Base-by-base conservation (phyloP, 2,888 invertebrate genomes). In the Pycnomerus fuliginosus region DNA sequence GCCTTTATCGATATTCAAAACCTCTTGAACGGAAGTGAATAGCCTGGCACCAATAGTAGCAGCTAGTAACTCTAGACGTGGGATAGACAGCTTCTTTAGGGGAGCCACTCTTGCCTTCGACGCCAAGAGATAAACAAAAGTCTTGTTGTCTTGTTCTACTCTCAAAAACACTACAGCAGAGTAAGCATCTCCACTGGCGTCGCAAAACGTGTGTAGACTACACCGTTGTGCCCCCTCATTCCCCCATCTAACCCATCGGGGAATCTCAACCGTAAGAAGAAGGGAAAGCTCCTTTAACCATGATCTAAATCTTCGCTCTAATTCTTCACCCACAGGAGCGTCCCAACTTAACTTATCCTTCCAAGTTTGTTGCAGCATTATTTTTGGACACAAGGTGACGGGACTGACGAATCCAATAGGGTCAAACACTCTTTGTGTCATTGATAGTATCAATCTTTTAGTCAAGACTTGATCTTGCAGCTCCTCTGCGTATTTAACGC, bases 401-500 rank as follows among this genome's bases (percentile, higher is more conserved):
- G 16, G 2, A 58, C 29, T 33, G 37, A 8, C 8, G 51, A 20
- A 55, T 39, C 29, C 62, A 31, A 34, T 63, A 53, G 5, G 48
- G 23, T 34, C 36, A 12, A 0, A 22, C 15, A 2, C 58, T 30
- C 14, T 4, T 4, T 27, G 28, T 7, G 12, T 7, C 4, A 27
- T 11, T 10, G 28, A 20, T 5, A 20, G 20, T 20, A 20, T 20
- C 20, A 5, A 8, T 8, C 20, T 4, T 20, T 20, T 20, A 4
- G 20, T 20, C 8, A n/a, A n/a, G n/a, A n/a, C n/a, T n/a, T n/a
- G n/a, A n/a, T n/a, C n/a, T n/a, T n/a, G n/a, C n/a, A 20, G 5
- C 20, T 20, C n/a, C n/a, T n/a, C n/a, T n/a, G n/a, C n/a, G n/a
- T n/a, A n/a, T n/a, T n/a, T n/a, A n/a, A n/a, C n/a, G n/a, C n/a